Evolutionary conservation across 2,888 invertebrate genomes (phyloP), one percentile per base, ranked within the genome.

Genomic region (Amphipoea oculea): DNA sequence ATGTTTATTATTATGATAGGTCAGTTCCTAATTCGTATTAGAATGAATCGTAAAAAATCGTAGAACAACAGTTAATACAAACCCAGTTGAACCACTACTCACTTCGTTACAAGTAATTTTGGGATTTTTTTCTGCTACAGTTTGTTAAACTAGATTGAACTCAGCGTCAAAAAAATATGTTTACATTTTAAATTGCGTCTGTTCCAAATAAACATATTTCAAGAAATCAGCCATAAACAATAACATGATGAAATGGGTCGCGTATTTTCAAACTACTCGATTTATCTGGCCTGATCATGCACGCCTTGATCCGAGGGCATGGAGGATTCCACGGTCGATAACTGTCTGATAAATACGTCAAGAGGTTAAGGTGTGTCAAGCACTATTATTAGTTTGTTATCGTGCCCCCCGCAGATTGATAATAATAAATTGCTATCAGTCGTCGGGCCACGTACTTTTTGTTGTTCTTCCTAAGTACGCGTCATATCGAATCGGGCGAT

Each of bases 321-420:
- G 88, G 79, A 86, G 85, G 76, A 86, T 86, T 89, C 89, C 89
- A 88, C 71, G 63, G 63, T 76, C 68, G 73, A 69, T 87, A 88
- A 82, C 80, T 80, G 69, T 23, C 40, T 57, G 84, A 84, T 82
- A 84, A 76, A 66, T 57, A 71, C 83, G 73, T 78, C 82, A 81
- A 75, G 77, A 75, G 89, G 89, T 88, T 86, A 85, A 86, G 83
- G 83, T 84, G 83, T 88, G 86, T 85, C 85, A 81, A 81, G 75
- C 70, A 48, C 76, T 88, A 85, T 88, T 83, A 89, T 85, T 86
- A 85, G 75, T 63, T 42, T 81, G 86, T 86, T 89, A 89, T 89
- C 79, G 62, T 62, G 74, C 89, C 89, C 89, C 89, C 89, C 76
- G 83, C 88, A 78, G 85, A 84, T 83, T 83, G 81, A 86, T 84